phyloP scores from a whole-genome alignment of 2,113 vertebrate genomes.

The Brachyhypopomus gauderio region DNA sequence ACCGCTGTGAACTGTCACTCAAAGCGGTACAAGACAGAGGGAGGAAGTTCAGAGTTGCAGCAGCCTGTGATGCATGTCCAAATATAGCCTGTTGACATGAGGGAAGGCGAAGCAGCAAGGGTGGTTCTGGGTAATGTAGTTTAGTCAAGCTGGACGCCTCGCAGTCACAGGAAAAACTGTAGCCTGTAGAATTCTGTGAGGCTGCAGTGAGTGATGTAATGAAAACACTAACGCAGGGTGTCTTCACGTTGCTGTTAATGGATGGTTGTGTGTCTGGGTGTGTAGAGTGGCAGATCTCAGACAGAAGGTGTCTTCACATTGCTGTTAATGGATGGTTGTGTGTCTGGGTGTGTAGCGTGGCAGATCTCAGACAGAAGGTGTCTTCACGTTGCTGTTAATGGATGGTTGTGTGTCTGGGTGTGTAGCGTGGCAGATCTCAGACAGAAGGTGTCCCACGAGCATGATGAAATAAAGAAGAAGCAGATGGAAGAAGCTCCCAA shows the following conservation, averaged over 20 bases:
- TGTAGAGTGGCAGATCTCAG: too few species aligned
- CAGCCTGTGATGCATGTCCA: slow-evolving; percentile 47
- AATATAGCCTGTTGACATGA: slow-evolving; percentile 53
- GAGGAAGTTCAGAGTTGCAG: slow-evolving; percentile 65
- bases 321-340: not conserved
- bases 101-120: not conserved
- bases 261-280: not conserved
- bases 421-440: slow-evolving; percentile 87
- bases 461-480: slow-evolving; percentile 86
- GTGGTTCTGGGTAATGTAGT: not conserved
- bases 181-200: not conserved
- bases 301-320: not conserved
- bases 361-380: too few species aligned
- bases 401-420: slow-evolving; percentile 2
- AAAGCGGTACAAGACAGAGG: slow-evolving; percentile 61
- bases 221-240: not conserved
- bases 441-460: slow-evolving; percentile 84
- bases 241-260: not conserved
- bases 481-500: slow-evolving; percentile 83
- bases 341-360: too few species aligned
- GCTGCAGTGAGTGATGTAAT: not conserved
- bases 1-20: slow-evolving; percentile 14
- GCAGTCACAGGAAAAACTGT: not conserved
- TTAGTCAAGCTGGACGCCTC: not conserved
- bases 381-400: not conserved